These are phyloP conservation scores for Erpetoichthys calabaricus DNA, from an alignment of 2,797 vertebrate species.

Conservation along the genomic window DNA sequence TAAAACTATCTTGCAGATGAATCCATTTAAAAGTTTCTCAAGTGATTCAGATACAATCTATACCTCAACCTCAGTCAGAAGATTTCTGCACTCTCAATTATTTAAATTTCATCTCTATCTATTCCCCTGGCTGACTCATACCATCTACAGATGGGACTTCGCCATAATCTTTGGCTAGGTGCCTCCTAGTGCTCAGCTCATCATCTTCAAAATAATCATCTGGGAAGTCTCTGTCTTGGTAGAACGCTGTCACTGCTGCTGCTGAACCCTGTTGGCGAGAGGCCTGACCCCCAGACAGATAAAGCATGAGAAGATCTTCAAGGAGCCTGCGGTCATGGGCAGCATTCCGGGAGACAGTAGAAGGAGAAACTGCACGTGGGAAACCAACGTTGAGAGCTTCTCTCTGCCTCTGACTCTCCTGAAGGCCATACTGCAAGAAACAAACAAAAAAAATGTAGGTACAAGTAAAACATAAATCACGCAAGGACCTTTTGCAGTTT, in stretches of 20 bases:
- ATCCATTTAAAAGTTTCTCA: no score
- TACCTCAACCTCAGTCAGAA: no score
- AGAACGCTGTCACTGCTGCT: conserved; percentile 39
- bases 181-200: conserved; percentile 18
- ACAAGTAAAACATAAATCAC: not conserved
- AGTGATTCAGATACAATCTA: no score
- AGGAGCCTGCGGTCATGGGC: conserved; percentile 57
- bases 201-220: conserved; percentile 50
- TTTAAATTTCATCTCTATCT: no score
- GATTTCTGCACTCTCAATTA: no score
- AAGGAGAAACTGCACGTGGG: conserved; percentile 31
- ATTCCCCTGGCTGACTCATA: conserved; percentile 21
- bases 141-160: conserved; percentile 35
- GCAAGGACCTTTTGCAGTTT: no score
- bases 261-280: conserved; percentile 44
- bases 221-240: conserved; percentile 51
- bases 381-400: conserved; percentile 43
- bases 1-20: no score
- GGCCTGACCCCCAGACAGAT: conserved; percentile 48
- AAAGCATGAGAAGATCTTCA: conserved; percentile 63
- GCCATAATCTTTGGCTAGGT: conserved; percentile 19
- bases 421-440: conserved; percentile 58
- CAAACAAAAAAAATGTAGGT: not conserved
- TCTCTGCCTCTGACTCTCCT: conserved; percentile 46
- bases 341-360: conserved; percentile 35